phyloP scores from a whole-genome alignment of 2,113 vertebrate species.

The Otis tarda region DNA sequence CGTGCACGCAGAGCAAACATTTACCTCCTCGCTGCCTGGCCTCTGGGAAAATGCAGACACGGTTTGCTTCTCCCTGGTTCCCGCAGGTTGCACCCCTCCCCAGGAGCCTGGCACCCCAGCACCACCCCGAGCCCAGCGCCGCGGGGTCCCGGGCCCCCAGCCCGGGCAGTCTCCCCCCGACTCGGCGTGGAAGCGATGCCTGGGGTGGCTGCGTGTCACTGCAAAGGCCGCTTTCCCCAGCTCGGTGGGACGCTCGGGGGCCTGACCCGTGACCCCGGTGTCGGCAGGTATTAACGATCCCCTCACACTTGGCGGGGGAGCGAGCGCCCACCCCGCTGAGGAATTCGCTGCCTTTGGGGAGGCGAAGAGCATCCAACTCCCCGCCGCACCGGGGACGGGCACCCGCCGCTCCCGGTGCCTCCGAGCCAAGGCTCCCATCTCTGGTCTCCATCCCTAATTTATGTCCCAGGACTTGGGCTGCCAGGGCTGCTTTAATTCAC shows the following conservation, averaged over 20 bases:
- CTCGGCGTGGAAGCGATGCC: neutral
- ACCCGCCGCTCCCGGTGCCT: neutral
- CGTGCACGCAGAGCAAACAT: accelerated
- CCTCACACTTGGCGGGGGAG: neutral
- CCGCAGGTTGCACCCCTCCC: neutral
- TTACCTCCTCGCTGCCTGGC: neutral
- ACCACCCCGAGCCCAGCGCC: neutral
- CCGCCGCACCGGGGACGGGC: neutral
- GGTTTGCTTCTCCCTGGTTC: neutral
- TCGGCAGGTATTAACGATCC: conserved; percentile 25
- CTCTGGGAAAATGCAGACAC: neutral
- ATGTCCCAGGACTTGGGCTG: neutral
- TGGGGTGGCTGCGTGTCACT: neutral
- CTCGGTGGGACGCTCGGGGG: neutral
- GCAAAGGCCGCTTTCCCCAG: conserved; percentile 17
- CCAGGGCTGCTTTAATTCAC: neutral
- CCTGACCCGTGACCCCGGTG: conserved; percentile 14
- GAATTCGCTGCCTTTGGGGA: neutral
- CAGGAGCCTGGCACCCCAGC: neutral
- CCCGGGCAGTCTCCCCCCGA: accelerated
- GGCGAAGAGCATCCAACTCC: accelerated
- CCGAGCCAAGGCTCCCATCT: neutral
- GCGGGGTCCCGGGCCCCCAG: neutral
- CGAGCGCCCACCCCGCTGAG: accelerated
- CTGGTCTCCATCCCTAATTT: conserved; percentile 13